Conservation (phyloP, 2,888 invertebrate genomes). For the Tetragnatha montana region DNA sequence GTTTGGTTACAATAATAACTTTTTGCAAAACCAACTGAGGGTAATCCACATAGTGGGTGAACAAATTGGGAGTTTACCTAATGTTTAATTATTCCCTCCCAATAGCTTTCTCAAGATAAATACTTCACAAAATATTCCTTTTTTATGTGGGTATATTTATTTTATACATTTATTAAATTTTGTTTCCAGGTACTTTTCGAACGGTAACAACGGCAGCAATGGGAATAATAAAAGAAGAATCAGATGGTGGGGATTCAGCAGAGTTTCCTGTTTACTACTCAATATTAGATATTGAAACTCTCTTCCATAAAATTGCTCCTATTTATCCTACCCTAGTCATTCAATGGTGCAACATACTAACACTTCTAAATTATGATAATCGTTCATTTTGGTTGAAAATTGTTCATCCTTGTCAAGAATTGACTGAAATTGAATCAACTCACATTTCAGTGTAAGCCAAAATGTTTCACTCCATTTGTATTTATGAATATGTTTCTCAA, state of each 20-base stretch:
- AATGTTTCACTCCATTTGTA: too few relatives aligned
- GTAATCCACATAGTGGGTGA: too few relatives aligned
- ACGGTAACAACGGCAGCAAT: slow-evolving; percentile 80
- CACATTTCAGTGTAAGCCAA: slow-evolving; percentile 76
- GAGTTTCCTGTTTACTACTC: slow-evolving; percentile 74
- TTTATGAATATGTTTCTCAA: too few relatives aligned
- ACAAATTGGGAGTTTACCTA: too few relatives aligned
- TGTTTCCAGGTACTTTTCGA: slow-evolving; percentile 75
- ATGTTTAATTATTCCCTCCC: too few relatives aligned
- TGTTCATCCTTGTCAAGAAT: slow-evolving; percentile 75
- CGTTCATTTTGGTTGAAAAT: slow-evolving; percentile 84
- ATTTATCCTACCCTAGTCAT: slow-evolving; percentile 83
- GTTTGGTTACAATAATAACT: too few relatives aligned
- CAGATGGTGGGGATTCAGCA: slow-evolving; percentile 35
- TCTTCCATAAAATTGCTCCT: slow-evolving; percentile 80
- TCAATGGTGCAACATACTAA: slow-evolving; percentile 87
- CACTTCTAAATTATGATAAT: slow-evolving; percentile 84
- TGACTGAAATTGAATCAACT: slow-evolving; percentile 68
- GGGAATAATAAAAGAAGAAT: slow-evolving; percentile 76
- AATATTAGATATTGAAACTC: slow-evolving; percentile 79
- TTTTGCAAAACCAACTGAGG: too few relatives aligned
- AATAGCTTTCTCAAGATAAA: too few relatives aligned
- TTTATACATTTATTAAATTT: background rate
- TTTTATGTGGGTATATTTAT: too few relatives aligned
- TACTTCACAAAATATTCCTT: too few relatives aligned